Evolutionary conservation across 2,888 invertebrate species (phyloP).

Genomic region (Caenorhabditis sinica): DNA sequence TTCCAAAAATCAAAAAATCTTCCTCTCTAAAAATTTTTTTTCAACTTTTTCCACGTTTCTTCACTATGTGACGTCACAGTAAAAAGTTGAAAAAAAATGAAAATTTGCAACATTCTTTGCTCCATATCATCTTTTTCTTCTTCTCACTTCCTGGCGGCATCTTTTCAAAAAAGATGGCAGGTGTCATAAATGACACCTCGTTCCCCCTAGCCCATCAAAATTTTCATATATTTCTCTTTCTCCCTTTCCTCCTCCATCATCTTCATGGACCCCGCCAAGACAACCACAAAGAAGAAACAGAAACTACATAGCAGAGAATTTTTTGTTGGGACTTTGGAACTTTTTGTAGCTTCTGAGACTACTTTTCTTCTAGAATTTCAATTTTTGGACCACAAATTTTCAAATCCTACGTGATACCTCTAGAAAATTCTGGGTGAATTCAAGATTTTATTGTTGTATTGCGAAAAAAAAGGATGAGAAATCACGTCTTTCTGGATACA

Average conservation of each 20-base stretch:
- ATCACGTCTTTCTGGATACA: no score
- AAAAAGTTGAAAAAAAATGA: no score
- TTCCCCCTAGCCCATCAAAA: not conserved
- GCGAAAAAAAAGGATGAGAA: no score
- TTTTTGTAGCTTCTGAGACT: no score
- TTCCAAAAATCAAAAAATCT: no score
- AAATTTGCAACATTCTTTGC: constrained; percentile 40
- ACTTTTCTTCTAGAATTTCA: not conserved
- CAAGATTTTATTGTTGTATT: not conserved
- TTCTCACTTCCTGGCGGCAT: constrained; percentile 22
- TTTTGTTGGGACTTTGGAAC: no score
- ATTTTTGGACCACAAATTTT: not conserved
- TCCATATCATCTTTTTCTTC: not conserved
- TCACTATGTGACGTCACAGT: constrained; percentile 39
- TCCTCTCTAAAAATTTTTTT: no score
- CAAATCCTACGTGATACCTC: not conserved
- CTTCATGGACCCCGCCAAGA: constrained; percentile 32
- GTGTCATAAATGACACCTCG: constrained; percentile 53
- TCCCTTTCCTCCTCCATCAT: constrained; percentile 7
- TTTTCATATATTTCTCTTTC: constrained; percentile 4
- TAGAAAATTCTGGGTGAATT: not conserved
- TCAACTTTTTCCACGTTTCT: not conserved
- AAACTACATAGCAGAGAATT: not conserved
- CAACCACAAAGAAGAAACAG: constrained; percentile 30
- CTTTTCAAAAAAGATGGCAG: constrained; percentile 35